Conservation (phyloP, 2,888 invertebrate genomes). For the Alcis repandata region DNA sequence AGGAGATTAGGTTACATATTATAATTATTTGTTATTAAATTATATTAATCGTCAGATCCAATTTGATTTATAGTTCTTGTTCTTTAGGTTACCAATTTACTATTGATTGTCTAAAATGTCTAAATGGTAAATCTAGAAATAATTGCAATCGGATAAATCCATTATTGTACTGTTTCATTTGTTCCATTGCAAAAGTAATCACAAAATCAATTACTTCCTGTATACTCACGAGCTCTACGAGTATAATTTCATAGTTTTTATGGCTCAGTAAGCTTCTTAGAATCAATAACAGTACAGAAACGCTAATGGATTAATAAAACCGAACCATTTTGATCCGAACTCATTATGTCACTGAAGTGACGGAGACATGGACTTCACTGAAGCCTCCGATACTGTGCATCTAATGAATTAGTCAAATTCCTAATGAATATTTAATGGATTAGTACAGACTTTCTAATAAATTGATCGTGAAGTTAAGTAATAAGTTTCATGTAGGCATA, state of each 20-base stretch:
- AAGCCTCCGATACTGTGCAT: constrained; percentile 36
- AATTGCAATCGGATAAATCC: not conserved
- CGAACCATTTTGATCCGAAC: constrained; percentile 12
- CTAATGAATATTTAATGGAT: constrained; percentile 27
- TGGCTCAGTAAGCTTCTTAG: constrained; percentile 25
- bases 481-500: constrained; percentile 6
- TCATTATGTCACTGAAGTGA: constrained; percentile 37
- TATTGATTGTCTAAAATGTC: not conserved
- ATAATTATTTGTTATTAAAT: too few relatives aligned
- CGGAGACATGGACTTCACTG: constrained; percentile 36
- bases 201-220: constrained; percentile 23
- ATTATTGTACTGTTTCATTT: not conserved
- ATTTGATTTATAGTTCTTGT: not conserved
- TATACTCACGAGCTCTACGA: constrained; percentile 14
- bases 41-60: too few relatives aligned
- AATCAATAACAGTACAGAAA: constrained; percentile 34
- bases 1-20: too few relatives aligned
- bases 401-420: constrained; percentile 30
- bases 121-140: not conserved
- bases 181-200: constrained; percentile 15
- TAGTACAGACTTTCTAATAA: constrained; percentile 11
- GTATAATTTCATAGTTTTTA: constrained; percentile 34
- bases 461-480: constrained; percentile 14
- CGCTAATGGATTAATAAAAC: constrained; percentile 42
- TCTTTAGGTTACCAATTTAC: not conserved